Conservation (phyloP, 2,888 invertebrate genomes). For the Drosophila acutilabella region DNA sequence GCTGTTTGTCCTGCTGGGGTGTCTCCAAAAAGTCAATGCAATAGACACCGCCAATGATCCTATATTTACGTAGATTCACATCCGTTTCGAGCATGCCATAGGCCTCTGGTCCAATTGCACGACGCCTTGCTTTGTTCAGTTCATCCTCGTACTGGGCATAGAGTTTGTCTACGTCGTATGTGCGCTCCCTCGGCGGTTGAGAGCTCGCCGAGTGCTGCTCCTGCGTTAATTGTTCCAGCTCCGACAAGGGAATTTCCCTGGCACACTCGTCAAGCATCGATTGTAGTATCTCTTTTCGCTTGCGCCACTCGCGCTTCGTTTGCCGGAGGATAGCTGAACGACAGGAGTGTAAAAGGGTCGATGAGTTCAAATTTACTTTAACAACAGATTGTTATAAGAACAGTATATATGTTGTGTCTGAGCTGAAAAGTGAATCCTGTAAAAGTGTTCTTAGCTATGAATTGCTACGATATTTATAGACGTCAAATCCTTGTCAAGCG, state of each 20-base stretch:
- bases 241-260: slow-evolving; percentile 73
- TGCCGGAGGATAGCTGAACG: slow-evolving; percentile 80
- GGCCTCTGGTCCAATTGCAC: slow-evolving; percentile 81
- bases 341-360: background rate
- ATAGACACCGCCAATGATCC: slow-evolving; percentile 91
- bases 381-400: no score
- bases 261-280: slow-evolving; percentile 83
- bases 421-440: no score
- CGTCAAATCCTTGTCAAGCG: no score
- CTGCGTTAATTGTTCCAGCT: slow-evolving; percentile 73
- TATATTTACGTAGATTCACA: slow-evolving; percentile 91
- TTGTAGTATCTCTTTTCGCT: slow-evolving; percentile 84
- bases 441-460: no score
- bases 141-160: slow-evolving; percentile 85
- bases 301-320: slow-evolving; percentile 84
- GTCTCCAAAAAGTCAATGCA: slow-evolving; percentile 90
- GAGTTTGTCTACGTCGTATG: slow-evolving; percentile 84
- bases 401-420: no score
- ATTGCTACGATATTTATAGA: no score
- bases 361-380: background rate
- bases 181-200: slow-evolving; percentile 70
- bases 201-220: slow-evolving; percentile 71
- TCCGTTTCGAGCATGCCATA: slow-evolving; percentile 86
- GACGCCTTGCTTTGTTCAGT: slow-evolving; percentile 79
- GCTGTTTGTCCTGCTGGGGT: slow-evolving; percentile 88